Evolutionary conservation across 2,113 vertebrate species (phyloP).

Genomic region (Cottus gobio): DNA sequence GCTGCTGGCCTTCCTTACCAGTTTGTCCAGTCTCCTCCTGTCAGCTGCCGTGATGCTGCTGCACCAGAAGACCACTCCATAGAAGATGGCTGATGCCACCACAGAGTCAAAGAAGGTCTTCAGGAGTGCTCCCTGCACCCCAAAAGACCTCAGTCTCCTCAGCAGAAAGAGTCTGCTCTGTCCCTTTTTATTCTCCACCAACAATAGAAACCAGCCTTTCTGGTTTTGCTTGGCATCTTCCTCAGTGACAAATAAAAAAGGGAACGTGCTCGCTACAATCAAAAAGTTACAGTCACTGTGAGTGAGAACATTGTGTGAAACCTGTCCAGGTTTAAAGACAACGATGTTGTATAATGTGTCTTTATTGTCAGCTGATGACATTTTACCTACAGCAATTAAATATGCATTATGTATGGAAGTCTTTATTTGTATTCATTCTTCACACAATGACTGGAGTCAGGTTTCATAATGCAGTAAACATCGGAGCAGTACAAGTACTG

Average conservation of each 20-base stretch:
- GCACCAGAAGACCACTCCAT: no score
- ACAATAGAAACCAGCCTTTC: not conserved
- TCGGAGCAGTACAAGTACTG: not conserved
- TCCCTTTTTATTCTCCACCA: no score
- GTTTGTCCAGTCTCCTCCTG: no score
- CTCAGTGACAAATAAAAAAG: not conserved
- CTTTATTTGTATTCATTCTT: no score
- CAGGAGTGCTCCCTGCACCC: no score
- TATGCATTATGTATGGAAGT: not conserved
- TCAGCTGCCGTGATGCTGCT: no score
- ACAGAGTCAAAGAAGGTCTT: no score
- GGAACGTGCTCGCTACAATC: not conserved
- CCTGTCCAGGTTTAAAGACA: constrained; percentile 11
- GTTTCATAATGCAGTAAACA: not conserved
- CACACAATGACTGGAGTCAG: no score
- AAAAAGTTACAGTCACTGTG: constrained; percentile 27
- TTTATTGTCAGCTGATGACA: constrained; percentile 7
- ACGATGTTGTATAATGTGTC: constrained; percentile 31
- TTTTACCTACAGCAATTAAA: constrained; percentile 3
- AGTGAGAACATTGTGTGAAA: not conserved
- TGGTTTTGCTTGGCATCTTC: not conserved
- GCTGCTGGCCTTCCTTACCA: no score
- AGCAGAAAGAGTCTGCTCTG: no score
- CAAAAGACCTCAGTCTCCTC: no score
- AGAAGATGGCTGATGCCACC: no score